Base-by-base conservation (phyloP, 2,888 invertebrate species). In the Eristalinus aeneus region DNA sequence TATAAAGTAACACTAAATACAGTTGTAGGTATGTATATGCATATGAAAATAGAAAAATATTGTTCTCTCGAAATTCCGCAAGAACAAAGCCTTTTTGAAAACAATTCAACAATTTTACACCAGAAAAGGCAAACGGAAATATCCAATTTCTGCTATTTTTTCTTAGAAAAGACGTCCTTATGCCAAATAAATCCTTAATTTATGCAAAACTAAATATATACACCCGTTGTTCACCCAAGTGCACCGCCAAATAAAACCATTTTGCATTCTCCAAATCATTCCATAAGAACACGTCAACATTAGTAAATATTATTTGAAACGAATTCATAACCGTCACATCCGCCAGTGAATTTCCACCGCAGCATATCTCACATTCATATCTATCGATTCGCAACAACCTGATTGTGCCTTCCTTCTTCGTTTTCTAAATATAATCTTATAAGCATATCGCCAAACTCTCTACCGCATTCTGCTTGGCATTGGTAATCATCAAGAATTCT, bases 301-400 rank as follows among this genome's bases (percentile, higher is more conserved):
- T 16, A 6, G 5, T n/a, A 5, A 16, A 16, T 16, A 16, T 46
- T 46, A 4, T 16, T 39, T 16, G 5, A 39, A 39, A 39, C 12
- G 5, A 46, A 20, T 46, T 46, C 46, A 46, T 46, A 46, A 60
- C 60, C 31, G 27, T 60, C 36, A 39, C 23, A 31, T 20, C 53
- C 63, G 2, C 36, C 20, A 23, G 76, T 76, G 27, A 68, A 54
- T 77, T 77, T 77, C 76, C 69, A 69, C 56, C 31, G 36, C 53
- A 12, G 34, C 22, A 22, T 1, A 4, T 8, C 46, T 46, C 16
- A 46, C 46, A 46, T 46, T 46, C 46, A 46, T 16, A 46, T 16
- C 8, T n/a, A 46, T 16, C 16, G 16, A 46, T 16, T 46, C 16
- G 46, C n/a, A 16, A 46, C 16, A n/a, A 46, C 46, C 46, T 46